These are phyloP conservation scores for Melolontha melolontha DNA, from an alignment of 2,888 invertebrate genomes.

Conservation along the genomic window DNA sequence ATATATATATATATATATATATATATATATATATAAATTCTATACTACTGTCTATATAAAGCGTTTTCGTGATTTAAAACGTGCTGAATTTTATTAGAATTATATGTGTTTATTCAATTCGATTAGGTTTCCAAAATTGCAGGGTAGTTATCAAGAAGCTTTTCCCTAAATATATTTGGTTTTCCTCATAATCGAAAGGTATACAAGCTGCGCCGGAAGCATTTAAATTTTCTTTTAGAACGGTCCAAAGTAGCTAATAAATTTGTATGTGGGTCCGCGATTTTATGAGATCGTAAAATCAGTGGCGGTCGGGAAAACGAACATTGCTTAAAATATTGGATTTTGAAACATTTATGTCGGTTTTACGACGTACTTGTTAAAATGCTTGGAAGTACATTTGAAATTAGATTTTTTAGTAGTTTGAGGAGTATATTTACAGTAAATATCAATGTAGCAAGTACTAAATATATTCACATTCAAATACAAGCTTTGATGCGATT, in stretches of 20 bases:
- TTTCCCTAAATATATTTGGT: conserved; percentile 30
- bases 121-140: conserved; percentile 30
- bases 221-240: conserved; percentile 42
- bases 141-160: conserved; percentile 17
- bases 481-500: no score
- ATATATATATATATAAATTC: no score
- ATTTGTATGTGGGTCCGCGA: conserved; percentile 42
- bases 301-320: conserved; percentile 26
- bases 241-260: conserved; percentile 39
- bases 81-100: conserved; percentile 4
- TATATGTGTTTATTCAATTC: conserved; percentile 31
- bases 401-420: conserved; percentile 17
- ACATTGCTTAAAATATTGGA: conserved; percentile 37
- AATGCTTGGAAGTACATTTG: conserved; percentile 26
- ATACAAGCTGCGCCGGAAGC: conserved; percentile 17
- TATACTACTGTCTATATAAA: no score
- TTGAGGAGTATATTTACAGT: not conserved
- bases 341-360: conserved; percentile 35
- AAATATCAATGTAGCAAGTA: no score
- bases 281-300: conserved; percentile 42
- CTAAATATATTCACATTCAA: no score
- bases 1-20: no score
- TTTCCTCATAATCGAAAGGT: conserved; percentile 29
- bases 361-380: conserved; percentile 39
- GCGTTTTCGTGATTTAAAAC: not conserved